Evolutionary conservation across 2,888 invertebrate genomes (phyloP).

Genomic region (Heliconius charithonia): DNA sequence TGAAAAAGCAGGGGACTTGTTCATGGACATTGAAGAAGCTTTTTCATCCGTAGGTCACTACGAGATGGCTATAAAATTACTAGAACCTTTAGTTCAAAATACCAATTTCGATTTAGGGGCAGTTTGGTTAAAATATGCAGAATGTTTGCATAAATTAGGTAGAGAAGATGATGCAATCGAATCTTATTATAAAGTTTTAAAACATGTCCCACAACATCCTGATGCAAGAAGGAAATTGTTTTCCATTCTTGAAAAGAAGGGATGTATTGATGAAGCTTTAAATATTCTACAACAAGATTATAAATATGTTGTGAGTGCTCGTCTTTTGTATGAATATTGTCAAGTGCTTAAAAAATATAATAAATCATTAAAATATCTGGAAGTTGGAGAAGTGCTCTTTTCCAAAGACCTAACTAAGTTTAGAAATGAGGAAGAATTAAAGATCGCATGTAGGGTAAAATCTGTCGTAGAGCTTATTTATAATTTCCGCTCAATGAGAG

Average conservation of each 20-base stretch:
- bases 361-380: conserved; percentile 88
- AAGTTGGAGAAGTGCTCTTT: conserved; percentile 88
- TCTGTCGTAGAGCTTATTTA: conserved; percentile 67
- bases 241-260: conserved; percentile 89
- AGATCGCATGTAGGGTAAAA: conserved; percentile 66
- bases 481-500: conserved; percentile 75
- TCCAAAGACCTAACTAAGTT: conserved; percentile 88
- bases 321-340: conserved; percentile 91
- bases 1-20: conserved; percentile 93
- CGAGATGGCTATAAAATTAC: conserved; percentile 87
- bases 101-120: conserved; percentile 91
- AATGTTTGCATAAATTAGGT: conserved; percentile 90
- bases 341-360: conserved; percentile 87
- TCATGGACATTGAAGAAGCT: conserved; percentile 95
- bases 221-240: conserved; percentile 93
- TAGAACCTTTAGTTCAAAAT: conserved; percentile 89
- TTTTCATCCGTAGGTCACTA: conserved; percentile 90
- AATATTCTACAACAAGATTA: conserved; percentile 90
- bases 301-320: conserved; percentile 87
- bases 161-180: conserved; percentile 89
- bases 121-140: conserved; percentile 97
- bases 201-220: conserved; percentile 92
- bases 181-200: conserved; percentile 91
- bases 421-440: conserved; percentile 78
- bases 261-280: conserved; percentile 90